phyloP scores from a whole-genome alignment of 2,113 vertebrate species.

The Sapajus apella region DNA sequence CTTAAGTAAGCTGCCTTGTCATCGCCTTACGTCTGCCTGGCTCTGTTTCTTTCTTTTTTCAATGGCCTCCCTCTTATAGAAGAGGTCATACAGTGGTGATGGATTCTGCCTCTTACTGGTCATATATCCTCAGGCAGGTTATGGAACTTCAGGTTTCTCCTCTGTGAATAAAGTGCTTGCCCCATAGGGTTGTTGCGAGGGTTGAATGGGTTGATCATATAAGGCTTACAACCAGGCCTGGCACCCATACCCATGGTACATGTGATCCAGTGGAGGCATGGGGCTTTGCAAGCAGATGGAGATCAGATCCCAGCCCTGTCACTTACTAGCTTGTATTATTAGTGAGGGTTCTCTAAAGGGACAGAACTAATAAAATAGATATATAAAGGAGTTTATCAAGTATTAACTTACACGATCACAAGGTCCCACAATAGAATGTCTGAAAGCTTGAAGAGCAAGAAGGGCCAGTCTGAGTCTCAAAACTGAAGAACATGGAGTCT shows the following conservation, averaged over 20 bases:
- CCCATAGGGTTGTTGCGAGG: not conserved
- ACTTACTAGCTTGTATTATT: too few species aligned
- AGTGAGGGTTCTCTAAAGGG: too few species aligned
- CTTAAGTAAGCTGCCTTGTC: too few species aligned
- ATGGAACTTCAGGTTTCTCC: not conserved
- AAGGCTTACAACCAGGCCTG: not conserved
- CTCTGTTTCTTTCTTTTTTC: not conserved
- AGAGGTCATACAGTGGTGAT: not conserved
- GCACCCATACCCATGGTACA: fast-evolving
- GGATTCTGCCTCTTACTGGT: not conserved
- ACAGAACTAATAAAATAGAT: too few species aligned
- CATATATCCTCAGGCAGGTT: not conserved
- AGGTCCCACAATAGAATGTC: too few species aligned
- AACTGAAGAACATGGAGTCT: too few species aligned
- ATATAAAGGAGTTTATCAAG: too few species aligned
- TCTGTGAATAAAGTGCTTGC: not conserved
- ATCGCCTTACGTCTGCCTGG: not conserved
- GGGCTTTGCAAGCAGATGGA: not conserved
- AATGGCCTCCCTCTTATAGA: not conserved
- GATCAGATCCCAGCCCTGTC: not conserved
- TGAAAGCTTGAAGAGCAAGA: too few species aligned
- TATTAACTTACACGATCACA: too few species aligned
- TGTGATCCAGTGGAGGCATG: not conserved
- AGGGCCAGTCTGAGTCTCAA: too few species aligned
- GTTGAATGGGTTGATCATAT: not conserved